Evolutionary conservation across 1,140 invertebrate genomes (phyloP).

Genomic region (Sesamia nonagrioides): DNA sequence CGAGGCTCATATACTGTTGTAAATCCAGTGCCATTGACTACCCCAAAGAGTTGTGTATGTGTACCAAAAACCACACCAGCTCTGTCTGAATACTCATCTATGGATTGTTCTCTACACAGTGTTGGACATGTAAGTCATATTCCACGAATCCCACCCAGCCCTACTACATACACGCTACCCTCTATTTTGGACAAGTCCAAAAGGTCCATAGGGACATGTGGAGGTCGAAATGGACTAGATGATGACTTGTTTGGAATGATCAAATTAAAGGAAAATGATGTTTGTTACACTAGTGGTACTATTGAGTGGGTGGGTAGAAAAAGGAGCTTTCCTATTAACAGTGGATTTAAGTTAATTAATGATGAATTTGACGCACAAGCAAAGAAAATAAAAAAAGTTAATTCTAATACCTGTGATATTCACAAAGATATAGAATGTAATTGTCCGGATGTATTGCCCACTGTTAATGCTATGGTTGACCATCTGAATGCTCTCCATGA

Average conservation of each 20-base stretch:
- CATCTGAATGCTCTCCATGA: constrained; percentile 84
- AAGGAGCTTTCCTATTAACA: constrained; percentile 79
- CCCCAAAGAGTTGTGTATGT: not conserved
- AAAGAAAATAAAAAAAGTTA: constrained; percentile 68
- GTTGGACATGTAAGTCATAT: constrained; percentile 80
- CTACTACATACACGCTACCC: constrained; percentile 73
- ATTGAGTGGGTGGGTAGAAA: constrained; percentile 84
- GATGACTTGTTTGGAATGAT: constrained; percentile 80
- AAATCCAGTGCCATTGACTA: not conserved
- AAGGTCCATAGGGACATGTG: constrained; percentile 17
- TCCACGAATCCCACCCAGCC: constrained; percentile 73
- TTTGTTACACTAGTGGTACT: constrained; percentile 82
- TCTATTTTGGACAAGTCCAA: constrained; percentile 66
- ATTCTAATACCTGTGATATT: constrained; percentile 57
- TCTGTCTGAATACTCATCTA: constrained; percentile 47
- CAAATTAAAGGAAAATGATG: constrained; percentile 78
- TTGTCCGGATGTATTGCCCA: constrained; percentile 83
- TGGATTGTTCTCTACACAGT: constrained; percentile 60
- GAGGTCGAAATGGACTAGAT: constrained; percentile 40
- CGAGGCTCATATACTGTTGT: not conserved
- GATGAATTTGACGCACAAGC: constrained; percentile 50
- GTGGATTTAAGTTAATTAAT: constrained; percentile 80
- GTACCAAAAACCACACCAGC: not conserved
- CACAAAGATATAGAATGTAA: constrained; percentile 73
- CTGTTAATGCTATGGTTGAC: constrained; percentile 84